A percentile compares a stretch with the other conserved stretches of the same genome.
Conservation (phyloP, 2,797 vertebrate species). For the Enteromius paludinosus region DNA sequence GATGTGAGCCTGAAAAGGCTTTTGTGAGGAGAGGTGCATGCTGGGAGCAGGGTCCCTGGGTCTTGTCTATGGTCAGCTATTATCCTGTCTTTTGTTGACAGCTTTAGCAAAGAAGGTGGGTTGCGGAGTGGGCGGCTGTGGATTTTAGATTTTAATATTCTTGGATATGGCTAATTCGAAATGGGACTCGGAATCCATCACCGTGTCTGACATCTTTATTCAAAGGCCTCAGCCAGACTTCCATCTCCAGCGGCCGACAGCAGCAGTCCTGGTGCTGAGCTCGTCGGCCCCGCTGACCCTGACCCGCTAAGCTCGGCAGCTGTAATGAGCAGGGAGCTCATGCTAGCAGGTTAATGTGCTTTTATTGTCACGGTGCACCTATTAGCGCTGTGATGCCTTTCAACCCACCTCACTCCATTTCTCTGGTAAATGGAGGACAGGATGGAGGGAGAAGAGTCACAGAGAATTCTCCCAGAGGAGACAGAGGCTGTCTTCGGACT, state of each 20-base stretch:
- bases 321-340: slow-evolving; percentile 73
- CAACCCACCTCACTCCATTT: slow-evolving; percentile 21
- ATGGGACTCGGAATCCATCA: slow-evolving; percentile 66
- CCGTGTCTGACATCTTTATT: slow-evolving; percentile 83
- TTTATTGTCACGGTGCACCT: slow-evolving; percentile 79
- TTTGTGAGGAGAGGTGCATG: slow-evolving; percentile 67
- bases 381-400: slow-evolving; percentile 82
- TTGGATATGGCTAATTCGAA: slow-evolving; percentile 65
- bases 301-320: slow-evolving; percentile 63
- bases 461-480: slow-evolving; percentile 77
- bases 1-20: slow-evolving; percentile 81
- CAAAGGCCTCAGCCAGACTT: slow-evolving; percentile 67
- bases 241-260: slow-evolving; percentile 61
- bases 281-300: slow-evolving; percentile 60
- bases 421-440: slow-evolving; percentile 33
- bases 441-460: slow-evolving; percentile 57
- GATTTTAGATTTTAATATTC: slow-evolving; percentile 69
- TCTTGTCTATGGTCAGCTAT: slow-evolving; percentile 78
- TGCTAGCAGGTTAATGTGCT: slow-evolving; percentile 79
- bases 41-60: slow-evolving; percentile 69
- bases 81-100: slow-evolving; percentile 76
- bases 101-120: slow-evolving; percentile 47
- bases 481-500: slow-evolving; percentile 75
- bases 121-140: slow-evolving; percentile 64
- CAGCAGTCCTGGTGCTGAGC: slow-evolving; percentile 61